Evolutionary conservation across 2,888 invertebrate genomes (phyloP), one percentile per base, ranked within the genome.

Genomic region (Exocentrus adspersus): DNA sequence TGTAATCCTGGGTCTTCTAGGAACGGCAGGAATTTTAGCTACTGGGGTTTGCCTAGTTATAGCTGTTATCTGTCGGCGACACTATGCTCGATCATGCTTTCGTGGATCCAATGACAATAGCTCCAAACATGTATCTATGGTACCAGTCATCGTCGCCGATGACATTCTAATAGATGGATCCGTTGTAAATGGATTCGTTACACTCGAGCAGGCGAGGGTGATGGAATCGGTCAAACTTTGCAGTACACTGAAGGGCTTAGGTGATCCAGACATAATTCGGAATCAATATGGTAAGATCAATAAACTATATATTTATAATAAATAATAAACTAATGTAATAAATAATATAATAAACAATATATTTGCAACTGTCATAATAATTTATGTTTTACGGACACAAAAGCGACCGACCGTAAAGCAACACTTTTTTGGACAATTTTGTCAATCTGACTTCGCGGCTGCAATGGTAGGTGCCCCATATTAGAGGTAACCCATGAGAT

Each of bases 241-340:
- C 79, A 72, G 72, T 81, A 74, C 78, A 19, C 70, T 79, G 17
- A 90, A 90, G 74, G 92, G 92, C 77, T 90, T 92, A 56, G 24
- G 24, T 7, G 93, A 94, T 84, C 93, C 94, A 48, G 94, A 94
- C 83, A 92, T 94, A 76, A 93, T 94, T 83, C 91, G 93, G 71
- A 92, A 92, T 85, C 91, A 94, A 83, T 93, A 93, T 84, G 93
- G 94, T 94, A 78, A 87, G 89, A 82, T 57, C n/a, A 28, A 19
- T 24, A 10, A 12, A n/a, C n/a, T n/a, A n/a, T n/a, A n/a, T n/a
- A n/a, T n/a, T n/a, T n/a, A n/a, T n/a, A n/a, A n/a, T n/a, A n/a
- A n/a, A n/a, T n/a, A n/a, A n/a, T n/a, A n/a, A n/a, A n/a, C n/a
- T n/a, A n/a, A n/a, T n/a, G n/a, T n/a, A n/a, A n/a, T n/a, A n/a